Evolutionary conservation across 2,113 vertebrate species (phyloP).

Genomic region (Pongo pygmaeus): DNA sequence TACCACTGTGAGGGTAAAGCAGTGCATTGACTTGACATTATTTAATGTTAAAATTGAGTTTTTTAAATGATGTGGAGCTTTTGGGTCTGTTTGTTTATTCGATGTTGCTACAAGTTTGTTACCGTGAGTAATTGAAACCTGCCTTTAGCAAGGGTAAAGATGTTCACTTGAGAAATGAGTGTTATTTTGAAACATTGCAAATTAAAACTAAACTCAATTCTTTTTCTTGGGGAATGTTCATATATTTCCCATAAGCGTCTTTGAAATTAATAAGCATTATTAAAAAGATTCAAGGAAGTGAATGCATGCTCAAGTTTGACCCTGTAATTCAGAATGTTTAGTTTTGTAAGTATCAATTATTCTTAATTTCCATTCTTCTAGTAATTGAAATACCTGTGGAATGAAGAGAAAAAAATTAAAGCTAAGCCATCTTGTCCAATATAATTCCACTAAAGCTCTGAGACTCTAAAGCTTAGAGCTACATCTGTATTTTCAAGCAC

Average conservation of each 20-base stretch:
- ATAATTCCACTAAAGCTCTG: not conserved
- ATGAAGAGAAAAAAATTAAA: not conserved
- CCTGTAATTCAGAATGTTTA: not conserved
- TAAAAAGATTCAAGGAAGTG: not conserved
- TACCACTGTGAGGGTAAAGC: not conserved
- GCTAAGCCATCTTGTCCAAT: not conserved
- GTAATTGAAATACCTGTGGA: constrained; percentile 14
- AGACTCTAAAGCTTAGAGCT: constrained; percentile 28
- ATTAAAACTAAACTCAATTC: not conserved
- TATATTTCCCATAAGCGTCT: not conserved
- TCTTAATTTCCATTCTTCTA: not conserved
- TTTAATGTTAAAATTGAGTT: not conserved
- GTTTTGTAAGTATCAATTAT: constrained; percentile 12
- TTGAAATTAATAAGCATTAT: constrained; percentile 7
- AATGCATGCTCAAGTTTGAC: not conserved
- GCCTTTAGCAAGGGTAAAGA: not conserved
- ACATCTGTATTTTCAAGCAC: not conserved
- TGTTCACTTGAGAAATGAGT: constrained; percentile 14
- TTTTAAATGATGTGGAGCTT: constrained; percentile 12
- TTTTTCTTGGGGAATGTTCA: not conserved
- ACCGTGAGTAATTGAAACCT: not conserved
- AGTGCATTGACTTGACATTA: constrained; percentile 1
- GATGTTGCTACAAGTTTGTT: constrained; percentile 31
- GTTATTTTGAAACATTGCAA: constrained; percentile 18
- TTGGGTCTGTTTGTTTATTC: constrained; percentile 10